Base-by-base conservation (phyloP, 2,888 invertebrate species). In the Lacanobia wlatinum region DNA sequence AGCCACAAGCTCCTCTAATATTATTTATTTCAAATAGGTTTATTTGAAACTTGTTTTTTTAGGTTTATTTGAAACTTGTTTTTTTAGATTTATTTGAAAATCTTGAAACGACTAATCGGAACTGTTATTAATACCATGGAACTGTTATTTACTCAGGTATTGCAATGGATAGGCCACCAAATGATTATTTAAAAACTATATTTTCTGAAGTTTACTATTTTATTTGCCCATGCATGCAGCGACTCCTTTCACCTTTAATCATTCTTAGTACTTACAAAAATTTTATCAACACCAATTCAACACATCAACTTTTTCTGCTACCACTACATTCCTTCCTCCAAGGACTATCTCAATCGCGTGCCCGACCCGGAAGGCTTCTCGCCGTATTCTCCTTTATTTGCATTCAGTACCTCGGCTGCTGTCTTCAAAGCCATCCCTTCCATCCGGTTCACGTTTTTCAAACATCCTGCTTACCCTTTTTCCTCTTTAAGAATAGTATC, bases 371-470 rank as follows among this genome's bases (percentile, higher is more conserved):
- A 86, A 86, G 76, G 43, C 63, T 53, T 62, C 74, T 72, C 28
- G 52, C 50, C 73, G 18, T 40, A 59, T 56, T 70, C 67, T 18
- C 72, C 61, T 83, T 86, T 84, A 86, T 84, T 84, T 84, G 82
- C 74, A 75, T 76, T 79, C 86, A 73, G 72, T 79, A 70, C 69
- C 70, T 61, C 74, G n/a, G 14, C 40, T 40, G 52, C 28, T 60
- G 61, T 61, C 66, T 70, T 71, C 73, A 76, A 73, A 70, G 68
- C 50, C 48, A 59, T 50, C 68, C 70, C 61, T 66, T 59, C 60
- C 60, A 72, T 73, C 72, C 72, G 68, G 69, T 60, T 73, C 70
- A 34, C 69, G 63, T 67, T 63, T 80, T 74, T 58, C 40, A 55
- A 63, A 61, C 68, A 55, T 65, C 55, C 59, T 65, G 38, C 67